Conservation (phyloP, 2,888 invertebrate species). For the Melangyna quadrimaculata region DNA sequence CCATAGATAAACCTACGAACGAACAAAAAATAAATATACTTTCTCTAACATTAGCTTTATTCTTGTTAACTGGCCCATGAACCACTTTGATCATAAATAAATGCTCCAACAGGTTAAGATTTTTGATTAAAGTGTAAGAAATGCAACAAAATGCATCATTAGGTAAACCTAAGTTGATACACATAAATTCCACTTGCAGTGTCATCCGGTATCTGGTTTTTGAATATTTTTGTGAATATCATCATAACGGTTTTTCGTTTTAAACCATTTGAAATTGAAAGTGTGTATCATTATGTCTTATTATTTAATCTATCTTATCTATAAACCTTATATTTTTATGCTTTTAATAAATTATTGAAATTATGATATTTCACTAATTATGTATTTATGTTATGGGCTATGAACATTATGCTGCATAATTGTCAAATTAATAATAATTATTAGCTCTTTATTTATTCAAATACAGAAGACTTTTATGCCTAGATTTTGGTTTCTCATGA, state of each 20-base stretch:
- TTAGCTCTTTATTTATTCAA: too few relatives aligned
- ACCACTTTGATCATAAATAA: background rate
- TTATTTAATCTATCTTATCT: background rate
- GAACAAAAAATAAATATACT: background rate
- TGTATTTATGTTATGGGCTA: too few relatives aligned
- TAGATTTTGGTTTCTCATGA: too few relatives aligned
- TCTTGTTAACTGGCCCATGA: background rate
- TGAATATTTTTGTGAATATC: background rate
- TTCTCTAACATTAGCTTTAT: constrained; percentile 6
- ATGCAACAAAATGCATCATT: constrained; percentile 5
- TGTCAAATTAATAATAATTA: too few relatives aligned
- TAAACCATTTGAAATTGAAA: background rate
- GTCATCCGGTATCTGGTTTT: background rate
- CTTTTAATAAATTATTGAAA: background rate
- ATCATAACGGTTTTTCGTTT: background rate
- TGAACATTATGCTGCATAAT: too few relatives aligned
- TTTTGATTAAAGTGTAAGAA: background rate
- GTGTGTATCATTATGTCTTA: background rate
- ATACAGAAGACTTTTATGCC: too few relatives aligned
- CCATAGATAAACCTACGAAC: background rate
- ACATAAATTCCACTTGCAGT: background rate
- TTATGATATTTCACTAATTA: background rate
- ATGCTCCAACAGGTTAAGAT: background rate
- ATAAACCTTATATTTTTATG: background rate
- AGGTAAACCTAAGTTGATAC: background rate